Evolutionary conservation across 1,140 invertebrate species (phyloP).

Genomic region (Lepidurus apus): DNA sequence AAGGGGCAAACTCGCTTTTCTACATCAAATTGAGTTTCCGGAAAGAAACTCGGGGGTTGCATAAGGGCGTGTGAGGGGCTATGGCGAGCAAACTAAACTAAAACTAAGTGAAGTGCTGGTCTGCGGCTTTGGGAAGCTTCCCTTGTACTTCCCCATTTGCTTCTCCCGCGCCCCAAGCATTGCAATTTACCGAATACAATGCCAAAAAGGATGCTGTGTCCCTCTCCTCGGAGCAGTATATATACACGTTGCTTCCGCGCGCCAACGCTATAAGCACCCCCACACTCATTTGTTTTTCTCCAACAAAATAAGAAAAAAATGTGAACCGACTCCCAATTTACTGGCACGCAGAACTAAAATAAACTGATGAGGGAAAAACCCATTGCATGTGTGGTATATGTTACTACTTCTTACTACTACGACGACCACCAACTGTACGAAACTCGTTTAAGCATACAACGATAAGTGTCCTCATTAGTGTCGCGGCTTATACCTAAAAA

Average conservation of each 20-base stretch:
- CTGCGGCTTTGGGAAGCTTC: background rate
- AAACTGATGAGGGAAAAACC: background rate
- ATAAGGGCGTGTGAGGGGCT: background rate
- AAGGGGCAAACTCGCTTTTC: conserved; percentile 17
- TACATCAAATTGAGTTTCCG: background rate
- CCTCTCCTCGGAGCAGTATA: background rate
- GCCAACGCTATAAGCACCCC: background rate
- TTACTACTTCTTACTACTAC: background rate
- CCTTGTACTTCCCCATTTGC: background rate
- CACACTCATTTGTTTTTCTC: background rate
- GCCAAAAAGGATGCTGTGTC: background rate
- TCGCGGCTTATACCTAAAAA: background rate
- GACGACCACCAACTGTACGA: background rate
- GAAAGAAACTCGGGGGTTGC: background rate
- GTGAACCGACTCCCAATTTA: background rate
- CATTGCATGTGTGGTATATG: background rate
- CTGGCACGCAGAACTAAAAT: background rate
- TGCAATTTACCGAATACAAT: conserved; percentile 8
- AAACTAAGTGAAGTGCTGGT: conserved; percentile 2
- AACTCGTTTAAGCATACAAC: background rate
- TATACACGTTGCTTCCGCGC: background rate
- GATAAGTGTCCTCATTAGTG: background rate
- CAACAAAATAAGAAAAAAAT: background rate
- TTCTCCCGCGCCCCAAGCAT: background rate
- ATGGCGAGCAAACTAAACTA: background rate